A percentile compares a stretch with the other conserved stretches of the same genome.
These are phyloP conservation scores for Sarcophaga bullata DNA, from an alignment of 1,140 invertebrate genomes.

Conservation along the genomic window DNA sequence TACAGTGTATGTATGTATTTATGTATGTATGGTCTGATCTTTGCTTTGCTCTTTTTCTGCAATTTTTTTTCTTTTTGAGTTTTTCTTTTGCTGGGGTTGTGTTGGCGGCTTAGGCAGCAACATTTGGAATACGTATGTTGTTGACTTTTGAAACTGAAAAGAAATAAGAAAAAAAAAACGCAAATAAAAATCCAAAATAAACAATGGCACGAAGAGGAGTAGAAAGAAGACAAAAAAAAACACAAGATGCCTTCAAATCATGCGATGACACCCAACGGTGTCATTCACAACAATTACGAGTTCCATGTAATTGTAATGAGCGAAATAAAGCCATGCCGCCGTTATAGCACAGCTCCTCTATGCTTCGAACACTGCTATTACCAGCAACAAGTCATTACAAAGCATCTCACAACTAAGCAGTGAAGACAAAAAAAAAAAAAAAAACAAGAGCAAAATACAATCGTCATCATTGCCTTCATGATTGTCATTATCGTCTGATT, in stretches of 20 bases:
- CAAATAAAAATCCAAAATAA: not conserved
- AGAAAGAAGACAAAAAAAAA: too few relatives aligned
- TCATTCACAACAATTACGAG: constrained; percentile 40
- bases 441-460: not conserved
- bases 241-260: constrained; percentile 37
- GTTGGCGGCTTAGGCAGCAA: not conserved
- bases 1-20: not conserved
- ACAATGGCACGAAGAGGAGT: constrained; percentile 4
- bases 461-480: not conserved
- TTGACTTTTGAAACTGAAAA: constrained; percentile 12
- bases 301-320: constrained; percentile 31
- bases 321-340: not conserved
- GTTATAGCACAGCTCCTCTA: too few relatives aligned
- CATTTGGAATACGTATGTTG: not conserved
- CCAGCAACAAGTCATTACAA: not conserved
- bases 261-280: constrained; percentile 40
- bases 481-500: constrained; percentile 7
- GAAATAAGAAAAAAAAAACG: not conserved
- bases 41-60: not conserved
- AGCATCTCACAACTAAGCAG: not conserved
- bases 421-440: not conserved
- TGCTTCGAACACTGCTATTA: not conserved
- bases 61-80: not conserved
- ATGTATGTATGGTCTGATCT: too few relatives aligned
- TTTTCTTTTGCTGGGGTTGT: not conserved